Conservation (phyloP, 2,113 vertebrate species). For the Emydura subglobosa region DNA sequence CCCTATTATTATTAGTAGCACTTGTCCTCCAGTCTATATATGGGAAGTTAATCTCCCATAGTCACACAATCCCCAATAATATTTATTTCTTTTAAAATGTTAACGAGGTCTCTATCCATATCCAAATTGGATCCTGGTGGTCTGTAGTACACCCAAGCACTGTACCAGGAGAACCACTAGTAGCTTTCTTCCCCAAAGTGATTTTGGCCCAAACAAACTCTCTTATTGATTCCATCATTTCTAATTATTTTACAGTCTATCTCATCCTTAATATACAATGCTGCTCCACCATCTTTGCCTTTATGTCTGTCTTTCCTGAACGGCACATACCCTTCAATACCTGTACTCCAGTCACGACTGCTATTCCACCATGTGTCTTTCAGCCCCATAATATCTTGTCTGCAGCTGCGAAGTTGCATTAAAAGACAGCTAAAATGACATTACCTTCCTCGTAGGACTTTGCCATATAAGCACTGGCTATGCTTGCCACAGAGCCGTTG, state of each 20-base stretch:
- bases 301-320: background rate
- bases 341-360: background rate
- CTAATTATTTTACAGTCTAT: background rate
- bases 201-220: background rate
- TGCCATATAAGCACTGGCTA: background rate
- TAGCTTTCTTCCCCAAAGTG: background rate
- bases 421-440: background rate
- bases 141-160: background rate
- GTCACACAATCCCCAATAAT: too few relatives aligned
- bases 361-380: too few relatives aligned
- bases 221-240: background rate
- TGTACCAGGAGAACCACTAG: background rate
- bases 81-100: background rate
- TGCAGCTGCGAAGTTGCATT: background rate
- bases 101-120: background rate
- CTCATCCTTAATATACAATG: background rate
- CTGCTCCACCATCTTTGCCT: background rate
- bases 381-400: background rate
- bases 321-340: background rate
- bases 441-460: background rate
- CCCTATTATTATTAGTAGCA: background rate
- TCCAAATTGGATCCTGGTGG: background rate
- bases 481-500: background rate
- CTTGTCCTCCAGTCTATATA: background rate
- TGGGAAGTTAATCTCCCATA: too few relatives aligned